Evolutionary conservation across 2,113 vertebrate species (phyloP).

Genomic region (Malurus elegans): DNA sequence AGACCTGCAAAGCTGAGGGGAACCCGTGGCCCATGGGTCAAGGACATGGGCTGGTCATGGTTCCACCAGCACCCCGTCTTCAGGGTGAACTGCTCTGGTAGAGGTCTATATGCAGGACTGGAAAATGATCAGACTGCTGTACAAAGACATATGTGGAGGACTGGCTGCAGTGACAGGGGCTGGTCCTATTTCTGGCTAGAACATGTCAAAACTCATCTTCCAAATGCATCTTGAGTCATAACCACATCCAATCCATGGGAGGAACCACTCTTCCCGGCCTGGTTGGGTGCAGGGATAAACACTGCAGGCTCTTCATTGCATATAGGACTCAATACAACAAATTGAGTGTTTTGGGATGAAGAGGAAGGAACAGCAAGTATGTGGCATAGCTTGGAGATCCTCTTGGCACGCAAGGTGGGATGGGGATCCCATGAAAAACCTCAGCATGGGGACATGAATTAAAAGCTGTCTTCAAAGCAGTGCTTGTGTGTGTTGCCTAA

Average conservation of each 20-base stretch:
- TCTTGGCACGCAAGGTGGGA: background rate
- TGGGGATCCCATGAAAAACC: background rate
- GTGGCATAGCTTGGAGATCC: background rate
- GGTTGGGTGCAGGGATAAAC: background rate
- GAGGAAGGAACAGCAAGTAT: background rate
- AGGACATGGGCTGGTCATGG: background rate
- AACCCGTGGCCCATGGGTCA: background rate
- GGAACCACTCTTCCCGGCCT: rapidly evolving
- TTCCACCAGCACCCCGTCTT: background rate
- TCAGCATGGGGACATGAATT: background rate
- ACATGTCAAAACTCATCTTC: background rate
- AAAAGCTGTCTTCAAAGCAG: background rate
- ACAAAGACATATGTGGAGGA: background rate
- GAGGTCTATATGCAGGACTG: background rate
- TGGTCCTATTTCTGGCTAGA: background rate
- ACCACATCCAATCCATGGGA: background rate
- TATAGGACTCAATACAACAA: background rate
- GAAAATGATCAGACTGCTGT: background rate
- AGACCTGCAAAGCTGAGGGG: background rate
- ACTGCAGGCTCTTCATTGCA: background rate
- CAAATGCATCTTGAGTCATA: background rate
- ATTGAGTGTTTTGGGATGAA: background rate
- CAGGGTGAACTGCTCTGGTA: background rate
- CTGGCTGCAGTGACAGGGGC: background rate
- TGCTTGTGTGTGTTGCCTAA: background rate